These are phyloP conservation scores for Myiothlypis chrysogaster DNA, from an alignment of 2,797 vertebrate genomes.

Conservation along the genomic window DNA sequence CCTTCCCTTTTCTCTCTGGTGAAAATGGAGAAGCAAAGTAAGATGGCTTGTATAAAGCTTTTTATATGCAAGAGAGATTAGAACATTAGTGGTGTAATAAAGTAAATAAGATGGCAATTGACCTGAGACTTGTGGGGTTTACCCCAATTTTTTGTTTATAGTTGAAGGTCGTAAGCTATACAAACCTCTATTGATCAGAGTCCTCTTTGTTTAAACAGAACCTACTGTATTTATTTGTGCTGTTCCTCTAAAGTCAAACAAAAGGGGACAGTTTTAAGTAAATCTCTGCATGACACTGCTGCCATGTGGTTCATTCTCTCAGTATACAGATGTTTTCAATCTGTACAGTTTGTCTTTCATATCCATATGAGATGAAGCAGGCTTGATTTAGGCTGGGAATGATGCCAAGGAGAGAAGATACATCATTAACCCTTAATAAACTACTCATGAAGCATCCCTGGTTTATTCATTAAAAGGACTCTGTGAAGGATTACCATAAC, in stretches of 20 bases:
- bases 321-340: conserved; percentile 87
- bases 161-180: conserved; percentile 77
- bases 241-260: conserved; percentile 77
- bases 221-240: conserved; percentile 81
- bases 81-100: conserved; percentile 72
- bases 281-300: conserved; percentile 74
- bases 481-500: conserved; percentile 30
- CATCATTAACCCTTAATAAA: conserved; percentile 81
- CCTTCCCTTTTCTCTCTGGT: background rate
- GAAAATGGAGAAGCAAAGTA: background rate
- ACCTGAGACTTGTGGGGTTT: conserved; percentile 76
- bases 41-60: background rate
- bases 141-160: conserved; percentile 75
- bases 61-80: conserved; percentile 68
- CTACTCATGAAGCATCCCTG: background rate
- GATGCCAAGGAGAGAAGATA: conserved; percentile 81
- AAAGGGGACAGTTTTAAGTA: conserved; percentile 74
- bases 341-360: conserved; percentile 81
- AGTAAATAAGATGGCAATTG: conserved; percentile 76
- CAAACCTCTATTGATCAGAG: conserved; percentile 80
- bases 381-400: conserved; percentile 83
- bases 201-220: conserved; percentile 78
- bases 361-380: conserved; percentile 84
- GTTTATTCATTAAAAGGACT: conserved; percentile 50
- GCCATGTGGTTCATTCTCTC: conserved; percentile 75